phyloP scores from a whole-genome alignment of 2,113 vertebrate species.

The Apodemus speciosus region DNA sequence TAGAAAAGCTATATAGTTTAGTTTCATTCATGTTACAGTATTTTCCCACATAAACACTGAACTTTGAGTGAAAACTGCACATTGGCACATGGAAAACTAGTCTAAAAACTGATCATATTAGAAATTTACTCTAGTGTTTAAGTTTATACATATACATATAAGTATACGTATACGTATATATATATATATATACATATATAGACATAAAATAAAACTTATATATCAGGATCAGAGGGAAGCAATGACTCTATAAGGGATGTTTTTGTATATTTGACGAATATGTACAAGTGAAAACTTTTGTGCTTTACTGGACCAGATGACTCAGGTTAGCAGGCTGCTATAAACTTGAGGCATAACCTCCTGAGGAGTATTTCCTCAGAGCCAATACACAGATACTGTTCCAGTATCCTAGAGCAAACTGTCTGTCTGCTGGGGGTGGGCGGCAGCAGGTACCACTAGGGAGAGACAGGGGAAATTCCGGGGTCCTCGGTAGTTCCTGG shows the following conservation, averaged over 20 bases:
- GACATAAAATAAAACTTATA: no score
- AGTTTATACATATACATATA: background rate
- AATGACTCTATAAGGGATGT: background rate
- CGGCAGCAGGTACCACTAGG: no score
- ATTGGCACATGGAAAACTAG: background rate
- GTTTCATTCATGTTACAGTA: background rate
- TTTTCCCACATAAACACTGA: background rate
- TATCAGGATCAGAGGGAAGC: background rate
- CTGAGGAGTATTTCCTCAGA: background rate
- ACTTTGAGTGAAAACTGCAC: background rate
- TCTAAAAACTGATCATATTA: background rate
- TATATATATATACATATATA: no score
- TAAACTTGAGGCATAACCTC: background rate
- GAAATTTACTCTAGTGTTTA: background rate
- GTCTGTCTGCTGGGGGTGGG: no score
- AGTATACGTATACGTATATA: no score
- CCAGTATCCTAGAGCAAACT: background rate
- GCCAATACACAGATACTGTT: background rate
- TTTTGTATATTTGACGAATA: background rate
- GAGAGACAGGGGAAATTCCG: no score
- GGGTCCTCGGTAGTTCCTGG: no score
- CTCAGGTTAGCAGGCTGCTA: background rate
- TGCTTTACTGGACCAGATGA: background rate
- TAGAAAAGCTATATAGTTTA: background rate
- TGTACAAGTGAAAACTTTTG: background rate